These are phyloP conservation scores for Drosophila kepulauana DNA, from an alignment of 1,140 invertebrate genomes.

Conservation along the genomic window DNA sequence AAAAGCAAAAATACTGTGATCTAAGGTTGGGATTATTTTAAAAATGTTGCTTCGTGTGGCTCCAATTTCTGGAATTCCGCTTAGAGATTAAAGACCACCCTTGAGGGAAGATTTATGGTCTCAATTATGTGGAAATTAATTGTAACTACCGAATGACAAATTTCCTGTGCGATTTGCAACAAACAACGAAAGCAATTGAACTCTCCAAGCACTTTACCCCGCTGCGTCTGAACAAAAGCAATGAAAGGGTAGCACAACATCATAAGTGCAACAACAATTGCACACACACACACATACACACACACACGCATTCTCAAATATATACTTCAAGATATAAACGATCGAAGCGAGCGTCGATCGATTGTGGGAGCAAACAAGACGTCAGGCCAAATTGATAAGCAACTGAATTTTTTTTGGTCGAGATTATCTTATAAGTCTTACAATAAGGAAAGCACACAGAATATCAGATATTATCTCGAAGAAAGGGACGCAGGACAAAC, in stretches of 20 bases:
- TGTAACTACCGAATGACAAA: conserved; percentile 30
- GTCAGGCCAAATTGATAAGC: conserved; percentile 27
- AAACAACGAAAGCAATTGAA: conserved; percentile 59
- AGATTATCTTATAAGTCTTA: conserved; percentile 35
- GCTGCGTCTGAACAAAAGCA: conserved; percentile 5
- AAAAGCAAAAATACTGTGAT: neutral
- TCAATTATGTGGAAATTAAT: conserved; percentile 53
- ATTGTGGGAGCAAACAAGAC: conserved; percentile 55
- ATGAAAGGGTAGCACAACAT: conserved; percentile 23
- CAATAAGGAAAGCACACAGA: conserved; percentile 35
- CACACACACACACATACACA: neutral
- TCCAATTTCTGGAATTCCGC: conserved; percentile 1
- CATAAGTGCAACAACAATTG: conserved; percentile 20
- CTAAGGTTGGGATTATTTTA: neutral
- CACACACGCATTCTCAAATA: neutral
- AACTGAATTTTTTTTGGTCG: conserved; percentile 36
- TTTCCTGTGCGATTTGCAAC: conserved; percentile 54
- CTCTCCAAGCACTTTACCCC: conserved; percentile 1
- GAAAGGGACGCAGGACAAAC: conserved; percentile 52
- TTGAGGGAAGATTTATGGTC: conserved; percentile 33
- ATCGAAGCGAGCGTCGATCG: conserved; percentile 47
- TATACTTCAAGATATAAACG: neutral
- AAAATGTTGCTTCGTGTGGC: neutral
- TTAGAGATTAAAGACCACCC: conserved; percentile 1
- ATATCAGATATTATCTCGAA: conserved; percentile 48